Evolutionary conservation across 2,113 vertebrate genomes (phyloP).

Genomic region (Crotophaga sulcirostris): DNA sequence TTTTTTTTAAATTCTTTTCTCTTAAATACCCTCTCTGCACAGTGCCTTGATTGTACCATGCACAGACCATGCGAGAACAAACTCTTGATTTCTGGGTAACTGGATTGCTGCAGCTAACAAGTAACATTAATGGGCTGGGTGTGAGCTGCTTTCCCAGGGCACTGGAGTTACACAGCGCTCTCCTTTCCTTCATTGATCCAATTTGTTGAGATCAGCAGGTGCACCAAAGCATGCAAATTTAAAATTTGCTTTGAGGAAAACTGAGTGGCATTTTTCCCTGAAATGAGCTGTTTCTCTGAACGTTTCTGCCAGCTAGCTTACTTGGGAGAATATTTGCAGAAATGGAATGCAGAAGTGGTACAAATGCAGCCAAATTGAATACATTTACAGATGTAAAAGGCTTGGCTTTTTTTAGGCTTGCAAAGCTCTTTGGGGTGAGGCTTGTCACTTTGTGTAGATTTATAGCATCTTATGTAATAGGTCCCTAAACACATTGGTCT

Average conservation of each 20-base stretch:
- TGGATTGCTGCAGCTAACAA: neutral
- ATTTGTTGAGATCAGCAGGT: neutral
- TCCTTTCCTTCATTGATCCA: neutral
- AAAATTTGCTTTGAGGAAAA: conserved; percentile 11
- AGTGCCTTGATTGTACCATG: neutral
- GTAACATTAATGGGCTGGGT: neutral
- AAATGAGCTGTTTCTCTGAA: neutral
- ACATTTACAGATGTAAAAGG: neutral
- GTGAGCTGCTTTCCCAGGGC: neutral
- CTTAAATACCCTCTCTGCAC: neutral
- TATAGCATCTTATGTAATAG: neutral
- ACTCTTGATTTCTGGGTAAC: neutral
- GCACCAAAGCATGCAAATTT: neutral
- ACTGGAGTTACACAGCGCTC: accelerated
- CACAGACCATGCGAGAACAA: neutral
- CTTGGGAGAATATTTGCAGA: neutral
- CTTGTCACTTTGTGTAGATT: neutral
- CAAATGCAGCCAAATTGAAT: neutral
- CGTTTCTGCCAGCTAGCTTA: neutral
- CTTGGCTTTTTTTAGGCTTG: neutral
- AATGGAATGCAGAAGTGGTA: neutral
- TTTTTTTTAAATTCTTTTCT: neutral
- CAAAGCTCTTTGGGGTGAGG: neutral
- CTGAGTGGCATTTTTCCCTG: neutral
- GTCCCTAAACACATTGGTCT: neutral